phyloP scores from a whole-genome alignment of 1,140 invertebrate genomes.

The Tribolium madens region DNA sequence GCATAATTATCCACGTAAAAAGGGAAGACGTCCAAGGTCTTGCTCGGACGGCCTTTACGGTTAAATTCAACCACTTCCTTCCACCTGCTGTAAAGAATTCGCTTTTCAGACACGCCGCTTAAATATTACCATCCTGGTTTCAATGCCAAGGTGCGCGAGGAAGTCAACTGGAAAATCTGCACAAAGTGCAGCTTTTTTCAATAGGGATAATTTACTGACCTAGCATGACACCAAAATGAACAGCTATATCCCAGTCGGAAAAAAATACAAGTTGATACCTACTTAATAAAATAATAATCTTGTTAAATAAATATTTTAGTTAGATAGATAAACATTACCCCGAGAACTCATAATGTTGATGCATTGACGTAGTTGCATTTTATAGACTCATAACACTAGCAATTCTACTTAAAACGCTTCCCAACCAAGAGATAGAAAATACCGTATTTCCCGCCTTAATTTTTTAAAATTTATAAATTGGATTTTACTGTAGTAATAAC shows the following conservation, averaged over 20 bases:
- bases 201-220: background rate
- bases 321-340: too few relatives aligned
- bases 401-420: too few relatives aligned
- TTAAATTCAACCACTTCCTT: constrained; percentile 30
- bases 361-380: too few relatives aligned
- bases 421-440: too few relatives aligned
- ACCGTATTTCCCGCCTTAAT: too few relatives aligned
- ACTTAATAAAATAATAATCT: too few relatives aligned
- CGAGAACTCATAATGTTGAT: too few relatives aligned
- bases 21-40: constrained; percentile 31
- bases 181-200: constrained; percentile 10
- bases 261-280: background rate
- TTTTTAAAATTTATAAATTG: too few relatives aligned
- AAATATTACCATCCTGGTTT: constrained; percentile 26
- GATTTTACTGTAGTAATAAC: too few relatives aligned
- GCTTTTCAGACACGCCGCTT: background rate
- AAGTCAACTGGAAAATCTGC: constrained; percentile 15
- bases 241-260: background rate
- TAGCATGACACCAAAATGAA: background rate
- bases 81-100: constrained; percentile 27
- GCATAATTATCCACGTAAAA: constrained; percentile 2
- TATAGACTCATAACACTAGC: too few relatives aligned
- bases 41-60: constrained; percentile 21
- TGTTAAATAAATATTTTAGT: too few relatives aligned
- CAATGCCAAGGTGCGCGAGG: background rate